A percentile compares a stretch with the other conserved stretches of the same genome.
Evolutionary conservation across 2,797 vertebrate genomes (phyloP).

Genomic region (Intellagama lesueurii): DNA sequence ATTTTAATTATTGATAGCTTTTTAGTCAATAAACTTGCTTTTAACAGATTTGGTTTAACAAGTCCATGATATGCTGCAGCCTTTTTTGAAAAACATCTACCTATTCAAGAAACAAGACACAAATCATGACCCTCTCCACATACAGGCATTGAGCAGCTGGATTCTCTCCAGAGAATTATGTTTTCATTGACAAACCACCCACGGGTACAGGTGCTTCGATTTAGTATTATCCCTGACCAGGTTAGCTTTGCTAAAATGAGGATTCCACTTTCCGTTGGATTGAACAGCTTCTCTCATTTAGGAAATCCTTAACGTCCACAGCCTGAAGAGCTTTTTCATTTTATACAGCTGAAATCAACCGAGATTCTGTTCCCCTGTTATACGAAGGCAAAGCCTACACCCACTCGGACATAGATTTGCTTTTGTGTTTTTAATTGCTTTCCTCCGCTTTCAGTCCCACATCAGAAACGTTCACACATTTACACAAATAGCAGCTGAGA

Average conservation of each 20-base stretch:
- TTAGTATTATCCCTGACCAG: neutral
- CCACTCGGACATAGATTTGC: neutral
- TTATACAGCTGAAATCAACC: neutral
- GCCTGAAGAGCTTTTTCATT: neutral
- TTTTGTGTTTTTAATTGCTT: neutral
- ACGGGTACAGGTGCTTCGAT: neutral
- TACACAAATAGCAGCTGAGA: slow-evolving; percentile 1
- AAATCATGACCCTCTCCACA: neutral
- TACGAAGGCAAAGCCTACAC: neutral
- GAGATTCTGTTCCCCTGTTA: neutral
- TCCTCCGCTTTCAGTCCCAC: neutral
- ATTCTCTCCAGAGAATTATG: neutral
- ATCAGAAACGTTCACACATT: neutral
- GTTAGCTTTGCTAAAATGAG: neutral
- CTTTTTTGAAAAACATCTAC: neutral
- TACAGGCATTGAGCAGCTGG: neutral
- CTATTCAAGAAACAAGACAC: neutral
- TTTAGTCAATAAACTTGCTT: neutral
- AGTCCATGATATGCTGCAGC: no score
- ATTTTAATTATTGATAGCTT: neutral
- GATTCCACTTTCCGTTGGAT: neutral
- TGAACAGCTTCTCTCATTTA: neutral
- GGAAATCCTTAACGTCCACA: neutral
- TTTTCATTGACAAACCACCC: neutral
- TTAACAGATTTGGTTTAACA: neutral